phyloP scores from a whole-genome alignment of 2,113 vertebrate genomes.

The Rattus norvegicus region GRCr8 NC_086019.1:66219001-66219500 shows the following conservation, averaged over 20 bases:
- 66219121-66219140: neutral
- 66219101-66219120: no score
- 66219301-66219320: neutral
- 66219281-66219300: slow-evolving; percentile 21
- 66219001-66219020: no score
- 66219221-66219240: neutral
- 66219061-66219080: no score
- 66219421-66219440: neutral
- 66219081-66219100: no score
- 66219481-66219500: neutral
- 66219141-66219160: neutral
- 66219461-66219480: neutral
- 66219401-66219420: neutral
- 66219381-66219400: neutral
- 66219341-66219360: neutral
- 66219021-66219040: no score
- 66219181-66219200: neutral
- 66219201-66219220: slow-evolving; percentile 32
- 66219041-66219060: no score
- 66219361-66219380: neutral
- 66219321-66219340: neutral
- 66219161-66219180: neutral
- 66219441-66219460: neutral
- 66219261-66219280: neutral
- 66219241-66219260: neutral